A percentile compares a stretch with the other conserved stretches of the same genome.
These are phyloP conservation scores for Synchiropus splendidus DNA, from an alignment of 2,113 vertebrate species.

Conservation along the genomic window DNA sequence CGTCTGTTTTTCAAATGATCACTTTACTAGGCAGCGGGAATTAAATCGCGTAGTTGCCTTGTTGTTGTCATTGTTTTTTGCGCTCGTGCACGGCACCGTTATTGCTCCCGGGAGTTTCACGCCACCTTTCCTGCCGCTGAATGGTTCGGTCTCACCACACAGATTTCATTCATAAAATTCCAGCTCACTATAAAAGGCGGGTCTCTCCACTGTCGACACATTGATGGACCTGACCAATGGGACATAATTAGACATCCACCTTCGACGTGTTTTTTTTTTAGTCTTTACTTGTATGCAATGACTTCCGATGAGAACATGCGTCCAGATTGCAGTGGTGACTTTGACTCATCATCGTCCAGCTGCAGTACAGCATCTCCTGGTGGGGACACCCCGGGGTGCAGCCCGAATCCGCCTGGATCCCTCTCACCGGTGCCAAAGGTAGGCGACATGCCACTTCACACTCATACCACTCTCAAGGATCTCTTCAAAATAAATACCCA, in stretches of 20 bases:
- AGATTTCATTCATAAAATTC: slow-evolving; percentile 79
- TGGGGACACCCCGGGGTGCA: slow-evolving; percentile 80
- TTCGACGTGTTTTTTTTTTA: neutral
- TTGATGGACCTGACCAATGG: slow-evolving; percentile 51
- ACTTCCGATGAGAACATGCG: slow-evolving; percentile 66
- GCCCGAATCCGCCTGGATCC: slow-evolving; percentile 73
- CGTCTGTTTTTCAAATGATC: neutral
- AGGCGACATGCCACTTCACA: slow-evolving; percentile 3
- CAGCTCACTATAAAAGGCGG: slow-evolving; percentile 71
- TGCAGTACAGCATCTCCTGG: slow-evolving; percentile 84
- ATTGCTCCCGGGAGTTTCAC: neutral
- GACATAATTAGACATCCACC: slow-evolving; percentile 14
- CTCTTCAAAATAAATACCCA: no score
- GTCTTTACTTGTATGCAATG: neutral
- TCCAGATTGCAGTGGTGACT: slow-evolving; percentile 74
- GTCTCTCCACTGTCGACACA: slow-evolving; percentile 46
- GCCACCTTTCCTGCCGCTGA: slow-evolving; percentile 22
- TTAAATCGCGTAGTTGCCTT: no score
- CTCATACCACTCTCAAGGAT: no score
- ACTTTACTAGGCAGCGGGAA: neutral
- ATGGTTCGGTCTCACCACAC: slow-evolving; percentile 67
- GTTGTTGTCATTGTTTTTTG: no score
- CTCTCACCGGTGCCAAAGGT: slow-evolving; percentile 83
- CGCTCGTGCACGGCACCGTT: no score
- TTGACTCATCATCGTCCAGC: slow-evolving; percentile 79